Conservation (phyloP, 2,888 invertebrate genomes). For the Polydrusus tereticollis region DNA sequence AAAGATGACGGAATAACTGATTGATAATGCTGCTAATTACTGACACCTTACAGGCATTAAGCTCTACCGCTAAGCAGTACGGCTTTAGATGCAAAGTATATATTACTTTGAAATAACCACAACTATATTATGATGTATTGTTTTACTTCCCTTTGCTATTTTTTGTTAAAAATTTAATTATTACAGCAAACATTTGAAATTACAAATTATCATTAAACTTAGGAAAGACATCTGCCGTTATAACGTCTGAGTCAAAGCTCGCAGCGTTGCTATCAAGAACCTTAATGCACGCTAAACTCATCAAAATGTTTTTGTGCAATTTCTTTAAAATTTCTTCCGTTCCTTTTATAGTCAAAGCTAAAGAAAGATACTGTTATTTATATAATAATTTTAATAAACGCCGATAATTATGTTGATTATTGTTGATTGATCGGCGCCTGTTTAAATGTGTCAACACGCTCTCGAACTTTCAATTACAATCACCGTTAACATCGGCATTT, state of each 20-base stretch:
- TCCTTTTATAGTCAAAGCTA: constrained; percentile 14
- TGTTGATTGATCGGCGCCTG: constrained; percentile 42
- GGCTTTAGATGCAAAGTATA: too few species aligned
- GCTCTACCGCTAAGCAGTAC: too few species aligned
- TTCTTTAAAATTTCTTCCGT: not conserved
- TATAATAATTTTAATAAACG: constrained; percentile 32
- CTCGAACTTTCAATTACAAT: constrained; percentile 27
- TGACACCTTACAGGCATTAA: too few species aligned
- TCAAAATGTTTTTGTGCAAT: not conserved
- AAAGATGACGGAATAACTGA: too few species aligned
- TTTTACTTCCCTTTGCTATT: too few species aligned
- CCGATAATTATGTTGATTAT: constrained; percentile 33
- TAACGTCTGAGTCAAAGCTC: not conserved
- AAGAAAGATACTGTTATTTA: constrained; percentile 33
- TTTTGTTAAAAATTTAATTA: too few species aligned
- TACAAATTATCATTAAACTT: not conserved
- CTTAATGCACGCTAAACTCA: not conserved
- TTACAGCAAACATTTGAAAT: not conserved
- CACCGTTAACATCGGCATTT: constrained; percentile 20
- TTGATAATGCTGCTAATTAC: too few species aligned
- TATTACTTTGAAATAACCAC: too few species aligned
- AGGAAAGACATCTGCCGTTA: not conserved
- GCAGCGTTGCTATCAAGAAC: too few species aligned
- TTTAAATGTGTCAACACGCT: constrained; percentile 41
- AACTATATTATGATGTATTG: too few species aligned